These are phyloP conservation scores for Ceuthmochares aereus DNA, from an alignment of 2,113 vertebrate species.

Conservation along the genomic window DNA sequence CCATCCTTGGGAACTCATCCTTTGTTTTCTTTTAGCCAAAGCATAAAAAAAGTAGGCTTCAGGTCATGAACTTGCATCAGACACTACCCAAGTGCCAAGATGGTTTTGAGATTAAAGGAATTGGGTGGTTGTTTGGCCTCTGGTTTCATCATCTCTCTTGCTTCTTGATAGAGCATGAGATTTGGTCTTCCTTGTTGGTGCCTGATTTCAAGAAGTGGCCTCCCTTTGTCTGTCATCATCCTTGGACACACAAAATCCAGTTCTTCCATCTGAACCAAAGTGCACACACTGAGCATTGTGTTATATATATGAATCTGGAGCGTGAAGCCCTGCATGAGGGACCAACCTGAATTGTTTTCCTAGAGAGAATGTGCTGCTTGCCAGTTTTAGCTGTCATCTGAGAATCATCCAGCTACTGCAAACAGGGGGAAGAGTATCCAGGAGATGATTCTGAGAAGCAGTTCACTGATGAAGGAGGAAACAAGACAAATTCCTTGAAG, in stretches of 20 bases:
- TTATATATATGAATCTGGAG: background rate
- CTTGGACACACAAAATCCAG: background rate
- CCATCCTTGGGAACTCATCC: background rate
- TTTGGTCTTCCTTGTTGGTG: background rate
- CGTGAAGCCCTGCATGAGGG: background rate
- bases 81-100: background rate
- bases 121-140: background rate
- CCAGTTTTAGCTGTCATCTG: background rate
- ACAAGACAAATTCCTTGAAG: background rate
- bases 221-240: background rate
- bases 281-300: background rate
- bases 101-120: background rate
- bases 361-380: background rate
- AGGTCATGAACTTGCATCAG: background rate
- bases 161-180: background rate
- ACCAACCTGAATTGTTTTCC: background rate
- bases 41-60: background rate
- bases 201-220: background rate
- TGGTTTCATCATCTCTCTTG: background rate
- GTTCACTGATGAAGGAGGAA: background rate
- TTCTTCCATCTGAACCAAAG: background rate
- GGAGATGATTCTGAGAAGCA: background rate
- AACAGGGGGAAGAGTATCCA: background rate
- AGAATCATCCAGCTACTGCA: background rate
- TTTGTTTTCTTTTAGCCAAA: background rate